A percentile compares a stretch with the other conserved stretches of the same genome.
Evolutionary conservation across 2,797 vertebrate genomes (phyloP).

Genomic region (Avahi laniger): DNA sequence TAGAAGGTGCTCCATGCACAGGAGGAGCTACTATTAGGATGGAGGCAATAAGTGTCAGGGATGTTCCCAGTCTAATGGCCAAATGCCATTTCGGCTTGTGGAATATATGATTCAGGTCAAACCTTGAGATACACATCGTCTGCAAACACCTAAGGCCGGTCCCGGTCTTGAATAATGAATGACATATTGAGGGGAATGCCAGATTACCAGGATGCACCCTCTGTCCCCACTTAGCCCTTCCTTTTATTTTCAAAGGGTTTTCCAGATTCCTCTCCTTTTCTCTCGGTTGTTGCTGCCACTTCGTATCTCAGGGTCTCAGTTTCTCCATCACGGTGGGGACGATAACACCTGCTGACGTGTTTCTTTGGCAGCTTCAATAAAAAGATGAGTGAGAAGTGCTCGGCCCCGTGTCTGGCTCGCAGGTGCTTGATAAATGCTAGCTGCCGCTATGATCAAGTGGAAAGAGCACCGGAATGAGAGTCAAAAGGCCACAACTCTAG

Average conservation of each 20-base stretch:
- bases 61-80: background rate
- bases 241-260: background rate
- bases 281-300: background rate
- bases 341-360: no score
- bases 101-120: background rate
- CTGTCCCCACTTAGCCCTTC: no score
- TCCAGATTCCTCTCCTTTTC: background rate
- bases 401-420: accelerated
- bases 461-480: background rate
- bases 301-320: background rate
- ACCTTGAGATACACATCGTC: background rate
- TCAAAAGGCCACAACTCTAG: background rate
- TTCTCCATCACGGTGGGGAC: background rate
- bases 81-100: background rate
- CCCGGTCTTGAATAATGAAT: background rate
- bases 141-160: background rate
- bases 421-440: background rate
- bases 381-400: background rate
- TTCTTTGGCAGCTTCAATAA: background rate
- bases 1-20: background rate
- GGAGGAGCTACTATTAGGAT: background rate
- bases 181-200: no score
- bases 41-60: background rate
- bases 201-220: background rate
- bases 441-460: background rate